phyloP scores from a whole-genome alignment of 2,113 vertebrate genomes.

The Mastomys coucha region DNA sequence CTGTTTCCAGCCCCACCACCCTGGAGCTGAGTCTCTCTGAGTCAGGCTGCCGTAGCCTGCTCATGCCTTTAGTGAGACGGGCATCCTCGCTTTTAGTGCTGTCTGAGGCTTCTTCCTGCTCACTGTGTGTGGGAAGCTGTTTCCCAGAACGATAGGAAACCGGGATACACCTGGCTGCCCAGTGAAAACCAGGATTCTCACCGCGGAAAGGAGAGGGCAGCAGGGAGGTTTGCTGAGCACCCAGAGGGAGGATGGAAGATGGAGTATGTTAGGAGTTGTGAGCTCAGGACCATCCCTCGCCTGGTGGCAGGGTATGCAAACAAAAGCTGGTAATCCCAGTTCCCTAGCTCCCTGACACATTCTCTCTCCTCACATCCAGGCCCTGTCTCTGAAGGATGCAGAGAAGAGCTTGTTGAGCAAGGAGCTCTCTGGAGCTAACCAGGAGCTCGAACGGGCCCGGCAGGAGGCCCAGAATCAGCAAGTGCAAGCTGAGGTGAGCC shows the following conservation, averaged over 20 bases:
- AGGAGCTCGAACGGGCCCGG: constrained; percentile 80
- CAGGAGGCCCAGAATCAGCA: constrained; percentile 85
- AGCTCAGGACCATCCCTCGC: no score
- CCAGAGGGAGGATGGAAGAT: rapidly evolving
- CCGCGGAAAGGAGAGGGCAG: rapidly evolving
- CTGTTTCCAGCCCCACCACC: rapidly evolving
- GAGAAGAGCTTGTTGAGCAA: constrained; percentile 86
- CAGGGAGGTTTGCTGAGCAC: rapidly evolving
- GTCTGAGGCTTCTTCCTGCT: not conserved
- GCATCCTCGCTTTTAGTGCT: rapidly evolving
- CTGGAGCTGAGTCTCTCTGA: not conserved
- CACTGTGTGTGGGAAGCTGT: rapidly evolving
- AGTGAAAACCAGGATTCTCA: not conserved
- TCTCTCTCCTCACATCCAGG: constrained; percentile 79
- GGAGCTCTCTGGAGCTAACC: constrained; percentile 82
- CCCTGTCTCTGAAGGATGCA: constrained; percentile 87
- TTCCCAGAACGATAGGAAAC: not conserved
- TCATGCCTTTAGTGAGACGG: rapidly evolving
- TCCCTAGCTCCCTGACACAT: not conserved
- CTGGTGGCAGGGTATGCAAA: not conserved
- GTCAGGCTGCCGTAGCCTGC: not conserved
- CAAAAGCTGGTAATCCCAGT: rapidly evolving
- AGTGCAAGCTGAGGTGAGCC: constrained; percentile 89
- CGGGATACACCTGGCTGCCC: not conserved
- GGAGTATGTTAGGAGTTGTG: rapidly evolving